Conservation (phyloP, 2,113 vertebrate species). For the Gadus macrocephalus region DNA sequence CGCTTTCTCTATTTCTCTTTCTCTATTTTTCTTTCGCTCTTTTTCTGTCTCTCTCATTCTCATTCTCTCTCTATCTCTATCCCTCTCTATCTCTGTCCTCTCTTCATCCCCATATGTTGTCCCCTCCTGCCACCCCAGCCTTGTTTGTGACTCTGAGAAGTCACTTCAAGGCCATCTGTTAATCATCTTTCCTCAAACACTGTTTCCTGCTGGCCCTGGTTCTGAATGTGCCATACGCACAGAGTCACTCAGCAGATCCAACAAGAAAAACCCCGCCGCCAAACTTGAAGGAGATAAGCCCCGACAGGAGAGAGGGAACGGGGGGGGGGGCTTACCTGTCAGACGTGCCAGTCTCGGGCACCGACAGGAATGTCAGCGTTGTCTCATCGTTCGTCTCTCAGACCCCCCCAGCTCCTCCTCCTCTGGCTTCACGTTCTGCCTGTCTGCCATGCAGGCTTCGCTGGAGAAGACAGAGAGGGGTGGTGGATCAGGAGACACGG, state of each 20-base stretch:
- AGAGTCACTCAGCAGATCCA: not conserved
- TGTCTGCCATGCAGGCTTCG: slow-evolving; percentile 5
- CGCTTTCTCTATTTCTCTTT: too few relatives aligned
- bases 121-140: not conserved
- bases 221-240: slow-evolving; percentile 1
- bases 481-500: slow-evolving; percentile 11
- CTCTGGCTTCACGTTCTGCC: slow-evolving; percentile 9
- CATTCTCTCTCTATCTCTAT: not conserved
- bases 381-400: slow-evolving; percentile 1
- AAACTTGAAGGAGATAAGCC: not conserved
- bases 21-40: too few relatives aligned
- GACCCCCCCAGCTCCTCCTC: not conserved
- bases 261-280: not conserved
- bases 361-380: slow-evolving; percentile 17
- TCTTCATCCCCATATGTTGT: not conserved
- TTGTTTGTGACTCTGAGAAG: not conserved
- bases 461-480: slow-evolving; percentile 2
- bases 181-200: too few relatives aligned
- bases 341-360: slow-evolving; percentile 22
- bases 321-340: not conserved
- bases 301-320: not conserved
- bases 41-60: too few relatives aligned
- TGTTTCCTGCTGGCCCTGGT: not conserved
- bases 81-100: too few relatives aligned
- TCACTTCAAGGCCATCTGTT: not conserved